A percentile compares a stretch with the other conserved stretches of the same genome.
Evolutionary conservation across 2,888 invertebrate genomes (phyloP).

Genomic region (Andrena flavipes): DNA sequence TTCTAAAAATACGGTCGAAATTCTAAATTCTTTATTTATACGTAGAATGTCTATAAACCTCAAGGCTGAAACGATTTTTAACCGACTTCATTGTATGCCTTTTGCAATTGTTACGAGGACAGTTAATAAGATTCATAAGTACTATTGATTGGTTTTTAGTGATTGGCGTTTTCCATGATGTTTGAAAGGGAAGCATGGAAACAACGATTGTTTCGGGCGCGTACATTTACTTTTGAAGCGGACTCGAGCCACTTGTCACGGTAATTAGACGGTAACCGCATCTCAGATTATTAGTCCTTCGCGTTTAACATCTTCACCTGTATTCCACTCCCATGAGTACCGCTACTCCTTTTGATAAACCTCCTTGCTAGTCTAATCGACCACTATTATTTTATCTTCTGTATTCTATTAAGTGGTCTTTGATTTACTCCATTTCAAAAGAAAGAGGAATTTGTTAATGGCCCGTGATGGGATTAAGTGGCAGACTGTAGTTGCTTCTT

Average conservation of each 20-base stretch:
- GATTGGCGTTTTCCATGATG: background rate
- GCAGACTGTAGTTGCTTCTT: no score
- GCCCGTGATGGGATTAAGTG: no score
- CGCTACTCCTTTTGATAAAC: background rate
- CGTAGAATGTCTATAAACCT: no score
- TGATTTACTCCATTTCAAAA: no score
- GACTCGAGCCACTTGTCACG: constrained; percentile 3
- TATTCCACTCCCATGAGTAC: constrained; percentile 2
- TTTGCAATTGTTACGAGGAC: background rate
- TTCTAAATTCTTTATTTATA: no score
- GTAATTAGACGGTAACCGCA: constrained; percentile 16
- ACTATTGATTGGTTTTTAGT: background rate
- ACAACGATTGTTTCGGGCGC: background rate
- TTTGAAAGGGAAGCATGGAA: background rate
- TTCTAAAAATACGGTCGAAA: no score
- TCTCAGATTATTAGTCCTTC: background rate
- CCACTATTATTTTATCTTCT: background rate
- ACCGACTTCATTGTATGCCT: no score
- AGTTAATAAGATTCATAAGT: background rate
- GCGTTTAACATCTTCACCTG: background rate
- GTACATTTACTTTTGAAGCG: background rate
- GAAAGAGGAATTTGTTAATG: no score
- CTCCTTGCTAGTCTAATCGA: background rate
- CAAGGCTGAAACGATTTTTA: constrained; percentile 16
- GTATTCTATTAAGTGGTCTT: no score